Percentiles rank a stretch among this genome's conserved stretches.
Conservation (phyloP, 2,888 invertebrate genomes). For the Netelia virgata region DNA sequence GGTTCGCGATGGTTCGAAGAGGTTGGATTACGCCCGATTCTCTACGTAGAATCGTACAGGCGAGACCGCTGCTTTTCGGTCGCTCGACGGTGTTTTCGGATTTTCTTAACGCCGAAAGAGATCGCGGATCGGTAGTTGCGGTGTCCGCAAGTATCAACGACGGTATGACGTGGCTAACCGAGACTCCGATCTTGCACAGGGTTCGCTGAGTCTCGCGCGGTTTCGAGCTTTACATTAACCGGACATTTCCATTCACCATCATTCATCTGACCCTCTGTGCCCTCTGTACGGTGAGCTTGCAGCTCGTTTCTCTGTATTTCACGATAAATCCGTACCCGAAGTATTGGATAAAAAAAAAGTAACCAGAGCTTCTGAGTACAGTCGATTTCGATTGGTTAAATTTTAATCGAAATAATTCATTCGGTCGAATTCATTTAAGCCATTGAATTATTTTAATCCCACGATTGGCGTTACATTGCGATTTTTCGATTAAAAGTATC, state of each 20-base stretch:
- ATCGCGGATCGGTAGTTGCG: constrained; percentile 36
- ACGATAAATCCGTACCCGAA: no score
- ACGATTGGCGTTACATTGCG: no score
- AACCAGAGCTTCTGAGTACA: no score
- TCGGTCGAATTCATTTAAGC: no score
- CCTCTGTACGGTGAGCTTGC: no score
- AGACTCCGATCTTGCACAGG: constrained; percentile 9
- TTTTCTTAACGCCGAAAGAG: constrained; percentile 38
- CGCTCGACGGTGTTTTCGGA: constrained; percentile 36
- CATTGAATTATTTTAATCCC: no score
- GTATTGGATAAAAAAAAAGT: no score
- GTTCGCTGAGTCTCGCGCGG: neutral
- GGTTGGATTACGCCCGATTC: constrained; percentile 51
- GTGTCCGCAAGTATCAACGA: constrained; percentile 32
- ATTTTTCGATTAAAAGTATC: no score
- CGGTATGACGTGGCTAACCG: constrained; percentile 48
- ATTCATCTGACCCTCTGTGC: neutral
- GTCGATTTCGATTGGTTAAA: no score
- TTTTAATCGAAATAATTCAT: no score
- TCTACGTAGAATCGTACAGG: constrained; percentile 28
- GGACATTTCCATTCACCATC: neutral
- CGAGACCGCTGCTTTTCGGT: neutral
- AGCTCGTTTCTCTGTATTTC: no score
- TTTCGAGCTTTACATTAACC: neutral
- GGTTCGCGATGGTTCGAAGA: constrained; percentile 50